Percentiles rank a stretch among this genome's conserved stretches.
Evolutionary conservation across 2,797 vertebrate species (phyloP).

Genomic region (Peromyscus eremicus): DNA sequence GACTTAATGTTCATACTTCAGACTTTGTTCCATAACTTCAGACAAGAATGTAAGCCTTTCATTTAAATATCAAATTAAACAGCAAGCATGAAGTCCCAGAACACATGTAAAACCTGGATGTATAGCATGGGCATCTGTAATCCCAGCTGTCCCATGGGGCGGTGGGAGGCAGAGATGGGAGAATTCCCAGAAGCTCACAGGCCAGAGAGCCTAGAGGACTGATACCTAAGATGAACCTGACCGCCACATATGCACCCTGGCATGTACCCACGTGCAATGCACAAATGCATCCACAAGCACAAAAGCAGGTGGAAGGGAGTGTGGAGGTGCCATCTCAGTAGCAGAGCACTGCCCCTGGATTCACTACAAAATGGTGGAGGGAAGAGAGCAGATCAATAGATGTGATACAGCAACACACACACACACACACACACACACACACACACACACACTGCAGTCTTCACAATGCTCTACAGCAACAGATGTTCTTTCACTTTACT

Average conservation of each 20-base stretch:
- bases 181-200: not conserved
- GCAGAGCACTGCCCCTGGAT: not conserved
- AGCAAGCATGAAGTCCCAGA: not conserved
- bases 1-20: not conserved
- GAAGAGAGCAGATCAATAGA: no score
- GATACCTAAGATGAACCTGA: not conserved
- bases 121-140: not conserved
- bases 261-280: not conserved
- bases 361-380: not conserved
- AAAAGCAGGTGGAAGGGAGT: no score
- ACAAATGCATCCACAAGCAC: not conserved
- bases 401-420: not conserved
- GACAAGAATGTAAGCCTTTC: slow-evolving; percentile 32
- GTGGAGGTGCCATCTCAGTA: not conserved
- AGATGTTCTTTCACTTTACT: not conserved
- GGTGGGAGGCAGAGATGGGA: not conserved
- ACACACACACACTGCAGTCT: not conserved
- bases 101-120: not conserved
- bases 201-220: not conserved
- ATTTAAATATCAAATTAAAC: not conserved
- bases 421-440: not conserved
- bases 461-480: not conserved
- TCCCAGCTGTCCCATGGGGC: not conserved
- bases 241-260: no score
- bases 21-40: not conserved